phyloP scores from a whole-genome alignment of 2,113 vertebrate genomes.

The Scortum barcoo region DNA sequence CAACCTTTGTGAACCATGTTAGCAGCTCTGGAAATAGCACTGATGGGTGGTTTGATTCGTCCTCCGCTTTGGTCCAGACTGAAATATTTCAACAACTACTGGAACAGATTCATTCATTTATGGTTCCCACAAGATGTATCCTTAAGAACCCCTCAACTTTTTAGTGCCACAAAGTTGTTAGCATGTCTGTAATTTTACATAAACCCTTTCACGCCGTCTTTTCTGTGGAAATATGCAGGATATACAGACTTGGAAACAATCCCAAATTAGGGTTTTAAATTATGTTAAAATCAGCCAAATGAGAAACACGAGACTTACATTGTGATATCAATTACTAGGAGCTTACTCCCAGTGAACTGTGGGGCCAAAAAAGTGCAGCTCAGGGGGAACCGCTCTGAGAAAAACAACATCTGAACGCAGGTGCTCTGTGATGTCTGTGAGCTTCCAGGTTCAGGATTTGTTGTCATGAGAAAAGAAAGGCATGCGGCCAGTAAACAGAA shows the following conservation, averaged over 20 bases:
- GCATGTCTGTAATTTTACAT: too few species aligned
- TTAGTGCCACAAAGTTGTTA: too few species aligned
- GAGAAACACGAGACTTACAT: constrained; percentile 3
- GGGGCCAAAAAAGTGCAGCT: constrained; percentile 34
- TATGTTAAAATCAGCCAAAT: background rate
- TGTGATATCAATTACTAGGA: constrained; percentile 20
- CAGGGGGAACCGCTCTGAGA: constrained; percentile 55
- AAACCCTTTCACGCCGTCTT: too few species aligned
- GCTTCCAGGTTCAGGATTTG: constrained; percentile 66
- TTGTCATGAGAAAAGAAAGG: constrained; percentile 71
- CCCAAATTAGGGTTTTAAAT: background rate
- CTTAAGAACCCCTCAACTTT: background rate
- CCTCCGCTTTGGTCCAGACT: background rate
- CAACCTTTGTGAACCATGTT: too few species aligned
- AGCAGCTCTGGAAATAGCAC: background rate
- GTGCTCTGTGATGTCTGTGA: constrained; percentile 60
- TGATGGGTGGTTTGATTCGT: background rate
- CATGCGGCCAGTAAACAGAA: constrained; percentile 65
- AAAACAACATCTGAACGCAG: constrained; percentile 68
- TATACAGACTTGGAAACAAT: too few species aligned
- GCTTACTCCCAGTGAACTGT: constrained; percentile 21
- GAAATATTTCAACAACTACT: background rate
- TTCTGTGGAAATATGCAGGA: too few species aligned
- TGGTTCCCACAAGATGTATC: background rate
- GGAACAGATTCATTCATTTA: background rate